These are phyloP conservation scores for Herminia tarsipennalis DNA, from an alignment of 2,888 invertebrate genomes.

Conservation along the genomic window DNA sequence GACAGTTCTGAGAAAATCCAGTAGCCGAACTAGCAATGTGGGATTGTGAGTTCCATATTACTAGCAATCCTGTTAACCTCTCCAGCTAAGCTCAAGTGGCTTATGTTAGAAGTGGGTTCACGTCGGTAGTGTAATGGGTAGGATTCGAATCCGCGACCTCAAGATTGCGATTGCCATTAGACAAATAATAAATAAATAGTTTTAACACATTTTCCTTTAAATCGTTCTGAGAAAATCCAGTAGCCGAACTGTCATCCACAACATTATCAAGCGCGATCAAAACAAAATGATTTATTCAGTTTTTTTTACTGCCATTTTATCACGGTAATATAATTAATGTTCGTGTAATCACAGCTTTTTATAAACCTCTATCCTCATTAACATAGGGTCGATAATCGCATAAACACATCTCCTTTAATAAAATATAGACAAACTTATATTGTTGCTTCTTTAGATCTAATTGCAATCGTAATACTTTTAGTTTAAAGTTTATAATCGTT, in stretches of 20 bases:
- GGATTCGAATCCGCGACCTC: too few species aligned
- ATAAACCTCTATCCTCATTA: slow-evolving; percentile 8
- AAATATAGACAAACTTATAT: slow-evolving; percentile 7
- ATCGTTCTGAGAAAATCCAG: slow-evolving; percentile 42
- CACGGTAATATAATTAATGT: slow-evolving; percentile 52
- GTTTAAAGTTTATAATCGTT: slow-evolving; percentile 18
- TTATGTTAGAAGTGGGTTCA: too few species aligned
- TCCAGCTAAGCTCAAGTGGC: too few species aligned
- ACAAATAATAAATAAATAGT: too few species aligned
- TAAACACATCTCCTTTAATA: slow-evolving; percentile 4
- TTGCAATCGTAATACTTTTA: slow-evolving; percentile 7
- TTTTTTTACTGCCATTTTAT: slow-evolving; percentile 50
- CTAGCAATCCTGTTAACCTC: too few species aligned
- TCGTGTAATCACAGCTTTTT: slow-evolving; percentile 14
- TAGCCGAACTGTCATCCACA: slow-evolving; percentile 59
- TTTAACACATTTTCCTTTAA: too few species aligned
- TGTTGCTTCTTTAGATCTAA: neutral
- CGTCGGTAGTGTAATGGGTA: too few species aligned
- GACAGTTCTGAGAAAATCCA: slow-evolving; percentile 35
- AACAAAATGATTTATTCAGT: slow-evolving; percentile 59
- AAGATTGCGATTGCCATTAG: too few species aligned
- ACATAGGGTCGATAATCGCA: slow-evolving; percentile 23
- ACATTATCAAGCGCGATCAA: slow-evolving; percentile 53
- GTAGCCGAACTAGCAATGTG: too few species aligned
- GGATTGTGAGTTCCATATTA: too few species aligned